Conservation (phyloP, 2,888 invertebrate genomes). For the Bellardia bayeri region DNA sequence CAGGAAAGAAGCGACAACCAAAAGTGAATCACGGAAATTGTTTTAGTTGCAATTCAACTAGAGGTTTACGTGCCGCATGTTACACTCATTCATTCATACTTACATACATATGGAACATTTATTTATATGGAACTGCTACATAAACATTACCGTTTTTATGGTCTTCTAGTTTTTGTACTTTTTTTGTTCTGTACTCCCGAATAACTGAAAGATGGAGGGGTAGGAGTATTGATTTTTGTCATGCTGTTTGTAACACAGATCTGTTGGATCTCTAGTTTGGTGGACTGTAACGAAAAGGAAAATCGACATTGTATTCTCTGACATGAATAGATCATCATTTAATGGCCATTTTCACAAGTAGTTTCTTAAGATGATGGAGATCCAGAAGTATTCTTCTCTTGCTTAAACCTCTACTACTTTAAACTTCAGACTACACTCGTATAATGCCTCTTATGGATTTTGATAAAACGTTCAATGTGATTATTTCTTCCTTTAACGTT, state of each 20-base stretch:
- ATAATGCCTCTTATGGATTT: too few relatives aligned
- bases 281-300: too few relatives aligned
- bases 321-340: too few relatives aligned
- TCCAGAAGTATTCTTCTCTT: too few relatives aligned
- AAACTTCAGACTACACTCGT: too few relatives aligned
- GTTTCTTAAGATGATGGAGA: too few relatives aligned
- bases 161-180: not conserved
- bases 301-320: too few relatives aligned
- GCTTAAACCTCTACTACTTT: too few relatives aligned
- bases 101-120: slow-evolving; percentile 19
- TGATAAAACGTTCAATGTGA: too few relatives aligned
- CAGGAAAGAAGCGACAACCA: slow-evolving; percentile 68
- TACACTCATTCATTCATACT: slow-evolving; percentile 42
- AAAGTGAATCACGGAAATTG: slow-evolving; percentile 75
- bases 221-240: not conserved
- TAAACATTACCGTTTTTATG: slow-evolving; percentile 22
- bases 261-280: too few relatives aligned
- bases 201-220: not conserved
- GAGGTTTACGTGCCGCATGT: slow-evolving; percentile 74
- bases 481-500: too few relatives aligned
- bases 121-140: slow-evolving; percentile 35
- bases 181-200: not conserved
- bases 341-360: too few relatives aligned
- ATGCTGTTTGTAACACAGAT: not conserved
- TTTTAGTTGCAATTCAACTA: slow-evolving; percentile 74